phyloP scores from a whole-genome alignment of 2,888 invertebrate species.

The Acleris literana region DNA sequence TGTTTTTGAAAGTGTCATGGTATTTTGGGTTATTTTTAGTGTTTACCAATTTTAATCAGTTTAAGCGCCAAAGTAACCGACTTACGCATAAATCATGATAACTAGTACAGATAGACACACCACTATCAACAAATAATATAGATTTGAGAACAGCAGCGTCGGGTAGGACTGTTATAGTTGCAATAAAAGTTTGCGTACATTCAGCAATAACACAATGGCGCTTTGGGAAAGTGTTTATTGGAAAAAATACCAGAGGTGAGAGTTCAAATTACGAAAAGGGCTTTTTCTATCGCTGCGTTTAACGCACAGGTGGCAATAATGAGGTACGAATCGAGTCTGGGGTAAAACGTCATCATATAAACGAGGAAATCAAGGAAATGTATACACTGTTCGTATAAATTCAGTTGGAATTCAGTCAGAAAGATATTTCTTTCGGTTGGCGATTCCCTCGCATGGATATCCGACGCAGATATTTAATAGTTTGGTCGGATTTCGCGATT shows the following conservation, averaged over 20 bases:
- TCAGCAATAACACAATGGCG: conserved; percentile 59
- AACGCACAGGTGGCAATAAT: conserved; percentile 75
- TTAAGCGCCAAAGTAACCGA: too few relatives aligned
- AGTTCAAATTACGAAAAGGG: conserved; percentile 66
- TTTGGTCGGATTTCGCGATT: conserved; percentile 20
- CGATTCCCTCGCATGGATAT: background rate
- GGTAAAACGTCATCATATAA: conserved; percentile 49
- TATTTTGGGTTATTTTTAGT: too few relatives aligned
- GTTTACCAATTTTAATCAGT: too few relatives aligned
- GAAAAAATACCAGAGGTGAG: conserved; percentile 69
- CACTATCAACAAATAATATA: too few relatives aligned
- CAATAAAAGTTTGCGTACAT: conserved; percentile 69
- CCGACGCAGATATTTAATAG: conserved; percentile 12
- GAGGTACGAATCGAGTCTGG: conserved; percentile 65
- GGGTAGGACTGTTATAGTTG: conserved; percentile 63
- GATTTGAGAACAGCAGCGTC: conserved; percentile 43
- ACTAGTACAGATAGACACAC: too few relatives aligned
- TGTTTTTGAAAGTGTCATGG: too few relatives aligned
- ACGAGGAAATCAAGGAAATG: background rate
- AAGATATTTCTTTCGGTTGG: background rate
- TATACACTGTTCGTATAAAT: background rate
- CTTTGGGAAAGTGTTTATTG: conserved; percentile 74
- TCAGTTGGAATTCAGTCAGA: background rate
- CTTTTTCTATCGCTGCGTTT: conserved; percentile 62
- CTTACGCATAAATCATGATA: too few relatives aligned